Percentiles rank a stretch among this genome's conserved stretches.
Evolutionary conservation across 2,888 invertebrate genomes (phyloP).

Genomic region (Xestia ashworthii): DNA sequence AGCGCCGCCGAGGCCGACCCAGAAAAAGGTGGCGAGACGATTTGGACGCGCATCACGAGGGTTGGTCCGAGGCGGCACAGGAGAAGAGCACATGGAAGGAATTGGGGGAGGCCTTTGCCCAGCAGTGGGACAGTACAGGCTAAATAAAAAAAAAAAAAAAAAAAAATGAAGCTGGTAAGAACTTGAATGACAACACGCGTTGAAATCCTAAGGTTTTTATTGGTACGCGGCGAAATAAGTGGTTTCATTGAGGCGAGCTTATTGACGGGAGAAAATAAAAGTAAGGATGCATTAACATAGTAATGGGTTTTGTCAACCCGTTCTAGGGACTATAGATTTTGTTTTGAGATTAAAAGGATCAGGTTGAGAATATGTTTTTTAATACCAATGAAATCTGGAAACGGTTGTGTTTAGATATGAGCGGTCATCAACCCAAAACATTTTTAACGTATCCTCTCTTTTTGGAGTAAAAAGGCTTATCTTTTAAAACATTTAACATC

Average conservation of each 20-base stretch:
- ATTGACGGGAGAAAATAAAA: conserved; percentile 59
- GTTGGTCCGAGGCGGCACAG: too few relatives aligned
- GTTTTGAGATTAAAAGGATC: conserved; percentile 40
- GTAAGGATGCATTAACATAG: conserved; percentile 51
- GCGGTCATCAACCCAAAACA: neutral
- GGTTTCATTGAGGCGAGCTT: conserved; percentile 53
- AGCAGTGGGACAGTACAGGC: too few relatives aligned
- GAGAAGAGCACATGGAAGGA: too few relatives aligned
- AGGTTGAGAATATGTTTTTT: neutral
- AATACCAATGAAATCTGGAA: neutral
- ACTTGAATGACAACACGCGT: conserved; percentile 62
- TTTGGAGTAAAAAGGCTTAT: neutral
- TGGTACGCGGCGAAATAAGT: conserved; percentile 43
- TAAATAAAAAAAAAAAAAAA: too few relatives aligned
- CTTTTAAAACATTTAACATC: neutral
- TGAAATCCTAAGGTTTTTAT: conserved; percentile 53
- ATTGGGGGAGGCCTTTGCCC: too few relatives aligned
- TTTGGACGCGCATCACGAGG: too few relatives aligned
- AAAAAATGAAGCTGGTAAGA: conserved; percentile 54
- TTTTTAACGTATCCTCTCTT: neutral
- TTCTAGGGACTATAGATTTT: conserved; percentile 24
- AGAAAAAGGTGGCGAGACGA: too few relatives aligned
- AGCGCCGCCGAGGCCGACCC: too few relatives aligned
- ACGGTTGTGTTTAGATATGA: conserved; percentile 2
- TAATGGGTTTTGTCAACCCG: conserved; percentile 43